Base-by-base conservation (phyloP, 2,888 invertebrate genomes). In the Amblyjoppa fuscipennis region DNA sequence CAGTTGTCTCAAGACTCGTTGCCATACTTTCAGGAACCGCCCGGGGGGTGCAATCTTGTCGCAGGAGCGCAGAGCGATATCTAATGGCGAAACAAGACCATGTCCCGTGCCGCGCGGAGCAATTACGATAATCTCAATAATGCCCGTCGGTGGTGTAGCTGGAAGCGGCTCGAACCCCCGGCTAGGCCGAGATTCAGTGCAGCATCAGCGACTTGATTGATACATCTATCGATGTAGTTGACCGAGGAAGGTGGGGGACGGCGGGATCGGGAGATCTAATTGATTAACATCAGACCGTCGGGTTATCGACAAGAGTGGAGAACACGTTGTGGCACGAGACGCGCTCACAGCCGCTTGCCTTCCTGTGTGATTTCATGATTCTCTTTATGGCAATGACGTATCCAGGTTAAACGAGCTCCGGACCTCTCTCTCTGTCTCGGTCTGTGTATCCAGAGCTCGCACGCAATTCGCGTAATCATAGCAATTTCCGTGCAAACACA, bases 381-480 rank as follows among this genome's bases (percentile, higher is more conserved):
- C 88, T 81, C 81, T 89, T 90, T 89, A 81, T 74, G 88, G 87
- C 77, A 85, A 85, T 90, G 91, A 91, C 91, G 90, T 87, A 89
- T 87, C 69, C 86, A 83, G 90, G 90, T 90, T 89, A 91, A 91
- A 83, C 89, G 78, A 71, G 69, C 79, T 79, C 74, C 85, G 85
- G 83, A 83, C 89, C 85, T 82, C 81, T 77, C 74, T 49, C 20
- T 20, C 20, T 20, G 28, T 28, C 84, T 85, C 88, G 79, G 69
- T 68, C 80, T 59, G 78, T 70, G 71, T 66, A 82, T 84, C 87
- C 86, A 83, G 31, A 28, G 20, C 45, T 66, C 34, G 20, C 49
- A 64, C 64, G 75, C 45, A 68, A 56, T 53, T 87, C 89, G 85
- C 87, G 84, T 89, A 89, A 89, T 90, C 88, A 88, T 87, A 77